These are phyloP conservation scores for Epistrophella euchroma DNA, from an alignment of 2,888 invertebrate species.

Conservation along the genomic window DNA sequence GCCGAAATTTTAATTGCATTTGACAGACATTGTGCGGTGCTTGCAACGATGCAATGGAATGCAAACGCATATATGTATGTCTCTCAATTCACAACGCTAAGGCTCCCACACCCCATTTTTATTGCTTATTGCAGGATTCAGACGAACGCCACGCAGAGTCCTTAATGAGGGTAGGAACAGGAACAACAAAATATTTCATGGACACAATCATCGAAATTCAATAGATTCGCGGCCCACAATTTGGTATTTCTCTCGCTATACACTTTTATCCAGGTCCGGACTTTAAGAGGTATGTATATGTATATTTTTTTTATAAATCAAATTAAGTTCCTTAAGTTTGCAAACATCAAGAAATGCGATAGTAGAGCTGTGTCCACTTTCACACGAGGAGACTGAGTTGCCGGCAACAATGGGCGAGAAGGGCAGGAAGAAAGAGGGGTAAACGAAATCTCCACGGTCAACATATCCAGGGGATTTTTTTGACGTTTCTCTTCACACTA, in stretches of 20 bases:
- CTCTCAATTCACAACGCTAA: conserved; percentile 1
- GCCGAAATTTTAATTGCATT: conserved; percentile 71
- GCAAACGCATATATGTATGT: neutral
- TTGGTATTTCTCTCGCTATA: neutral
- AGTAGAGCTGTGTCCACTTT: too few species aligned
- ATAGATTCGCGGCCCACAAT: conserved; percentile 32
- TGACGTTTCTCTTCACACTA: too few species aligned
- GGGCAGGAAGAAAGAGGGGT: too few species aligned
- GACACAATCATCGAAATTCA: conserved; percentile 65
- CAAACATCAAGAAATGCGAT: too few species aligned
- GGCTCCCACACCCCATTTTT: neutral
- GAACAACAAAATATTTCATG: conserved; percentile 43
- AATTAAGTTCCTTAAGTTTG: too few species aligned
- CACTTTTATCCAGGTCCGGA: neutral
- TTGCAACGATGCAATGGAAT: conserved; percentile 8
- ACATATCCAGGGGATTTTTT: too few species aligned
- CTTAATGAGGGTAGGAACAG: conserved; percentile 51
- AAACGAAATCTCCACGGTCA: too few species aligned
- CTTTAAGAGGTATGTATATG: too few species aligned
- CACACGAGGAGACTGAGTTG: too few species aligned
- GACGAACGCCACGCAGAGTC: neutral
- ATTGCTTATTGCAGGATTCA: neutral
- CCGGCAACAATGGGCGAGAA: too few species aligned
- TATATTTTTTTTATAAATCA: too few species aligned
- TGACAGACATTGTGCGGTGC: conserved; percentile 50